Base-by-base conservation (phyloP, 2,113 vertebrate genomes). In the Siniperca knerii region DNA sequence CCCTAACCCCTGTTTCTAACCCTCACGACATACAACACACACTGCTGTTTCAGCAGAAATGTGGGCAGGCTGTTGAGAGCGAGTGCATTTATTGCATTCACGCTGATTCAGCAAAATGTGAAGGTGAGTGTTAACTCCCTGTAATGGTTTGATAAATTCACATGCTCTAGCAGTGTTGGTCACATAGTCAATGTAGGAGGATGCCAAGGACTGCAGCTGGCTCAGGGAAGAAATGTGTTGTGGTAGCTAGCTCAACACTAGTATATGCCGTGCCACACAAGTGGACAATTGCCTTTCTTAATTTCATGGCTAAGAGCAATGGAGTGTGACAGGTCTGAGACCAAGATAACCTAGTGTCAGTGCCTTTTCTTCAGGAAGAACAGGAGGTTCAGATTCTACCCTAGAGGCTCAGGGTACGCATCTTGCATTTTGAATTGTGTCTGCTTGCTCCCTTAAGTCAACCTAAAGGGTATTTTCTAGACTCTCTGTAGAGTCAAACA, bases 21-120 rank as follows among this genome's bases (percentile, higher is more conserved):
- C 29, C 29, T 29, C 29, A 29, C 29, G 29, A 29, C 29, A 2
- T 29, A 29, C 29, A 29, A 29, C 66, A 68, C 29, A 76, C 44
- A 52, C 60, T 88, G 92, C 91, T 66, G 0, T 64, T 69, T 91
- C 89, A 90, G 92, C 93, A 89, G 37, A 86, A 81, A 78, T 4
- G 23, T 52, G 62, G 69, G 42, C 54, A n/a, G 33, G 72, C 82
- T 77, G 58, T 23, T 2, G 35, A 77, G 83, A 79, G 48, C 3
- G 8, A 74, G 76, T 23, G 40, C 67, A 54, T 40, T 80, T 71
- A 37, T 54, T 83, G 23, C 29, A 18, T 66, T 69, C 25, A 6
- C 29, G 72, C 87, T 42, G 81, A 90, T 44, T 82, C 88, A 88
- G 90, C 90, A 86, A 64, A 94, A 84, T 46, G 70, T 80, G 83